Conservation (phyloP, 2,888 invertebrate species). For the Masnerella sp. region DNA sequence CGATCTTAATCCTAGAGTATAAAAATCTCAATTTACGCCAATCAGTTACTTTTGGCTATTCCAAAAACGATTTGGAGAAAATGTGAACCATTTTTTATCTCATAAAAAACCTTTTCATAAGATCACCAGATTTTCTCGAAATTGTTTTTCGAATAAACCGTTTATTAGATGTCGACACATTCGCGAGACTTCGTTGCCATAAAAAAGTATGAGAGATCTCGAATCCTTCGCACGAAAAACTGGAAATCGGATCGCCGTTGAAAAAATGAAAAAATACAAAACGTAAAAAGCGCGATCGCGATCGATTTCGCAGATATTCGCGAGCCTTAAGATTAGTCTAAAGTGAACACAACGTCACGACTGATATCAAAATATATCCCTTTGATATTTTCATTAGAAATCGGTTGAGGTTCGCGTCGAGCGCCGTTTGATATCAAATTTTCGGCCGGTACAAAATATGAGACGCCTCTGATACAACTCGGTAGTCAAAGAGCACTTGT, state of each 20-base stretch:
- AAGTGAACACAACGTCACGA: constrained; percentile 36
- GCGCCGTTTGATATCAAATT: constrained; percentile 33
- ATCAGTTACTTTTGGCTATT: too few species aligned
- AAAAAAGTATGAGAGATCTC: too few species aligned
- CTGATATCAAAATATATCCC: constrained; percentile 43
- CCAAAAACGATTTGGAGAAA: too few species aligned
- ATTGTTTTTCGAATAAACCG: too few species aligned
- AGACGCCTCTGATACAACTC: constrained; percentile 17
- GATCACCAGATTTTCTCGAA: too few species aligned
- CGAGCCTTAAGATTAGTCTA: constrained; percentile 2
- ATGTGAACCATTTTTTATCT: too few species aligned
- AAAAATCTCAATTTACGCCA: constrained; percentile 37
- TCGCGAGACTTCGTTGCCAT: too few species aligned
- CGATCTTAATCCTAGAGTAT: constrained; percentile 42
- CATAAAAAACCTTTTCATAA: too few species aligned
- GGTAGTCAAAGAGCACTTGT: constrained; percentile 52
- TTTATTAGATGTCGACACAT: too few species aligned
- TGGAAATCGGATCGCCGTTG: too few species aligned
- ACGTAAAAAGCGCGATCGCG: constrained; percentile 8
- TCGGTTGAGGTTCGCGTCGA: background rate
- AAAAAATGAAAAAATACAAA: too few species aligned
- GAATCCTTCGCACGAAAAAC: too few species aligned
- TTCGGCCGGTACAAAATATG: constrained; percentile 22
- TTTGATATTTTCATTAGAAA: constrained; percentile 28
- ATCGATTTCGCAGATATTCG: constrained; percentile 19